Base-by-base conservation (phyloP, 2,797 vertebrate species). In the Psittacula derbiana region DNA sequence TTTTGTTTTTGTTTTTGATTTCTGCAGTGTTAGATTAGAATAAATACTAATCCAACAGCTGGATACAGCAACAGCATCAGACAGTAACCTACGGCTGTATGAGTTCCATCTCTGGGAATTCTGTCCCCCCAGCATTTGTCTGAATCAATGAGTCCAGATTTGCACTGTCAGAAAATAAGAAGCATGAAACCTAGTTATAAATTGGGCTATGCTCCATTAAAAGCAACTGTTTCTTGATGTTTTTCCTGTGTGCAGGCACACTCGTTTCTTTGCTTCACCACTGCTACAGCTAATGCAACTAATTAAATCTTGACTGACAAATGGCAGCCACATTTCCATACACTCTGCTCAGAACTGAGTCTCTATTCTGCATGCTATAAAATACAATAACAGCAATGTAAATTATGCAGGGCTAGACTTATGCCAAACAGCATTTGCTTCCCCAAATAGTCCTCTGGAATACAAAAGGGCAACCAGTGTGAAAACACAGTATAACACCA, bases 331-430 rank as follows among this genome's bases (percentile, higher is more conserved):
- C 53, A 8, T 80, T 95, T 95, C 86, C 80, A 72, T 60, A n/a
- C 6, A 62, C 52, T 49, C 86, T 78, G 38, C 49, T 92, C 92
- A 27, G 76, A 96, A 62, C 25, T 0, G 0, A 91, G 61, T 19
- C 93, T 91, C 62, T 79, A 11, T 33, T 67, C 88, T 80, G 33
- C 13, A 16, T 28, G 70, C 78, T 87, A 73, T 94, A 95, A 93
- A 95, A 90, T 67, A 93, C 80, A 96, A 89, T 85, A 96, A 85
- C 20, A 95, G 88, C 40, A 88, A 96, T 88, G 86, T 70, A 90
- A 96, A 95, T 96, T 95, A 95, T 95, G 93, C 78, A 67, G 88
- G 64, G 83, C 67, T 69, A 92, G 83, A 61, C 78, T 92, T 88
- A 50, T 86, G 78, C 91, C 90, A 93, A 90, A 90, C 52, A 86